These are phyloP conservation scores for Cheirogaleus major DNA, from an alignment of 2,797 vertebrate species.

Conservation along the genomic window DNA sequence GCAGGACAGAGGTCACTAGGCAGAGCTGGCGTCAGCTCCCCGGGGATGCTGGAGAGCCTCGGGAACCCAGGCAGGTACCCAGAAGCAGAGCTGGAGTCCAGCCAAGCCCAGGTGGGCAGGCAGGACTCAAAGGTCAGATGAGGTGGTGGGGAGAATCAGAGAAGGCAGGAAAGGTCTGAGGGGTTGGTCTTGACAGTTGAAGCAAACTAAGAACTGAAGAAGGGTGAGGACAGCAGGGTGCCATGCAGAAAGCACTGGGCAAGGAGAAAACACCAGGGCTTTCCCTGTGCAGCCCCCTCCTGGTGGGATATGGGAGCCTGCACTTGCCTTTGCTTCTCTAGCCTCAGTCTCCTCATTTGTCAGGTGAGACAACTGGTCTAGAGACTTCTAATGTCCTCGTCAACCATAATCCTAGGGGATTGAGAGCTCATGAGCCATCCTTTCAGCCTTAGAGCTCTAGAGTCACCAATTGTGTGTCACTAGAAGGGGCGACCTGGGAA, in stretches of 20 bases:
- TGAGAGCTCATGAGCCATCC: neutral
- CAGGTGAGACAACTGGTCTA: neutral
- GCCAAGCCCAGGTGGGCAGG: neutral
- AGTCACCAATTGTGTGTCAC: neutral
- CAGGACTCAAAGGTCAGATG: neutral
- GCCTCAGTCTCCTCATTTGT: neutral
- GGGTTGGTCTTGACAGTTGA: neutral
- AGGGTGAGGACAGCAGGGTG: neutral
- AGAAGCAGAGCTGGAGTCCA: neutral
- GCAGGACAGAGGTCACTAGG: constrained; percentile 73
- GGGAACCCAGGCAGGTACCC: constrained; percentile 25
- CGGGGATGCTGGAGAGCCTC: neutral
- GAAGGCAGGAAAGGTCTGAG: neutral
- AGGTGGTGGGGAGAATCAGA: neutral
- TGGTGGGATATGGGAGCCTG: neutral
- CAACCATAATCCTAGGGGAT: neutral
- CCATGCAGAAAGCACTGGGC: neutral
- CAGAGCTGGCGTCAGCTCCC: constrained; percentile 55
- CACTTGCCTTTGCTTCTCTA: neutral
- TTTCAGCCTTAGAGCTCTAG: neutral
- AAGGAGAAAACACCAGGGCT: neutral
- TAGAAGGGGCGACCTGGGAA: neutral
- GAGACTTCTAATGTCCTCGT: neutral
- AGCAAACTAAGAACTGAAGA: neutral
- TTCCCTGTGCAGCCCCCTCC: neutral